These are phyloP conservation scores for Alouatta palliata DNA, from an alignment of 2,113 vertebrate genomes.

Conservation along the genomic window DNA sequence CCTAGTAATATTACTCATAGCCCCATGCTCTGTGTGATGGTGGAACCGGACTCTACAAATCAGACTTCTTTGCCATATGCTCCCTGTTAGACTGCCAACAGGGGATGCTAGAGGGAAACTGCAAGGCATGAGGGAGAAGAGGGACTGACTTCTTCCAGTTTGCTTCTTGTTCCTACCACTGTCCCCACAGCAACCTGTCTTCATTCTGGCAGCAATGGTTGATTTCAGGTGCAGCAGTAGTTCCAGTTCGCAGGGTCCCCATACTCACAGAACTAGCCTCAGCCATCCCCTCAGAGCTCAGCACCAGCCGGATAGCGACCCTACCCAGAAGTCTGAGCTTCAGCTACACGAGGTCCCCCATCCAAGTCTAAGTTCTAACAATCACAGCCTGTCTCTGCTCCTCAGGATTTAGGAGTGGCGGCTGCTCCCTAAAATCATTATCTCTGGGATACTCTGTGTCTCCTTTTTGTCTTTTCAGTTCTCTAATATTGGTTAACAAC, in stretches of 20 bases:
- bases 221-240: background rate
- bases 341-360: background rate
- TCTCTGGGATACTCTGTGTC: background rate
- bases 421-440: background rate
- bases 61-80: background rate
- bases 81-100: background rate
- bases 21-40: background rate
- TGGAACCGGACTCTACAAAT: background rate
- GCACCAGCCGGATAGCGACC: background rate
- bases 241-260: background rate
- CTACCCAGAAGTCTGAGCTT: background rate
- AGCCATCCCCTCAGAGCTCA: background rate
- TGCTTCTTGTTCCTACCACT: background rate
- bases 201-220: background rate
- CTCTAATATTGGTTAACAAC: background rate
- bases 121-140: background rate
- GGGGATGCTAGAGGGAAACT: background rate
- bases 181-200: background rate
- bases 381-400: background rate
- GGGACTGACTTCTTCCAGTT: background rate
- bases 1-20: background rate
- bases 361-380: background rate
- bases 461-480: background rate
- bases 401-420: background rate
- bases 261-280: background rate